These are phyloP conservation scores for Ondatra zibethicus DNA, from an alignment of 2,113 vertebrate genomes.

Conservation along the genomic window DNA sequence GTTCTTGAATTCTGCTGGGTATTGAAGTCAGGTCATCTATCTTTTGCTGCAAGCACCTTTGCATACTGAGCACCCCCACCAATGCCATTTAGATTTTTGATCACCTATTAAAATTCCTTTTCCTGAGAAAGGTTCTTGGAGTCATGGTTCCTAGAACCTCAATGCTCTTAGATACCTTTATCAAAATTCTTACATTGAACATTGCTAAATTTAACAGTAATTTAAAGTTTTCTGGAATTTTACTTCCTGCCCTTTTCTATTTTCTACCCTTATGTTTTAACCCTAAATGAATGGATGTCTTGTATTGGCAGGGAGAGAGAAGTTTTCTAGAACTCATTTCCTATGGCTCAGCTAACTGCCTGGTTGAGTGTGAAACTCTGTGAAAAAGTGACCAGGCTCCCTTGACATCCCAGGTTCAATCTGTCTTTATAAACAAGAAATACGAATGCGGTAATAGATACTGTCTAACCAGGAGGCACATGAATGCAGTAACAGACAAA, in stretches of 20 bases:
- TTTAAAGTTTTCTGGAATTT: background rate
- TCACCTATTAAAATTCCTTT: background rate
- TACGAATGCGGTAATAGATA: background rate
- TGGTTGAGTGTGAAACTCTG: background rate
- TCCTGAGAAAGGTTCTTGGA: background rate
- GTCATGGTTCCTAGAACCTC: background rate
- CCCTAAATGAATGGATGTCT: background rate
- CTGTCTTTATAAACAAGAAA: background rate
- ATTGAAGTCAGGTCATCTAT: background rate
- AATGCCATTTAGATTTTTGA: background rate
- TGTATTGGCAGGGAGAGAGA: background rate
- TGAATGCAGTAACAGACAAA: background rate
- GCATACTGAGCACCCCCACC: background rate
- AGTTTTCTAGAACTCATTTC: background rate
- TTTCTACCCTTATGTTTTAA: background rate
- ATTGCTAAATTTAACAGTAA: background rate
- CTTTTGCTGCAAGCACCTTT: background rate
- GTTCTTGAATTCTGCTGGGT: background rate
- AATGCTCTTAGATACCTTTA: background rate
- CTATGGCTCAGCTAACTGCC: background rate
- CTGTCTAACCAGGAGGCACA: background rate
- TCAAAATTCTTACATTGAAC: background rate
- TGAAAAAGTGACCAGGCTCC: background rate
- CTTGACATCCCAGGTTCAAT: background rate
- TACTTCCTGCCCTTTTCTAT: background rate